A percentile compares a stretch with the other conserved stretches of the same genome.
Evolutionary conservation across 2,888 invertebrate genomes (phyloP).

Genomic region (Bedellia somnulentella): DNA sequence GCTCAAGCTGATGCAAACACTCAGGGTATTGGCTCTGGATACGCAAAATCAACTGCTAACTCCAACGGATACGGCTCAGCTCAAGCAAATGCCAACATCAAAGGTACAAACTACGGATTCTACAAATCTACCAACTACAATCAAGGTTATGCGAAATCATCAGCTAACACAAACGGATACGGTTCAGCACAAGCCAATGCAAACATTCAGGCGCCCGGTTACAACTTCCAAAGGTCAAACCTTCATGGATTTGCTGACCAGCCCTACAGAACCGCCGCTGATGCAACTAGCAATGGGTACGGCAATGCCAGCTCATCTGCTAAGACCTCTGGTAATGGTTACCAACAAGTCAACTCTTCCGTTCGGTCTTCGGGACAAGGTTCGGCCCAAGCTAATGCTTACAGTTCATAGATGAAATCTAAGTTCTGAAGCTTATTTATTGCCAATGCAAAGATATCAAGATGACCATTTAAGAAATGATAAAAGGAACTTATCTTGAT

Average conservation of each 20-base stretch:
- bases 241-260: slow-evolving; percentile 11
- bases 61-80: slow-evolving; percentile 9
- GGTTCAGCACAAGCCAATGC: slow-evolving; percentile 5
- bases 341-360: slow-evolving; percentile 28
- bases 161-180: slow-evolving; percentile 6
- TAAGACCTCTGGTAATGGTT: slow-evolving; percentile 23
- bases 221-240: slow-evolving; percentile 2
- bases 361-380: slow-evolving; percentile 27
- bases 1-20: slow-evolving; percentile 3
- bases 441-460: slow-evolving; percentile 34
- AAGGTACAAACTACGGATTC: slow-evolving; percentile 13
- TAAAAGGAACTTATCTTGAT: slow-evolving; percentile 45
- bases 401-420: slow-evolving; percentile 18
- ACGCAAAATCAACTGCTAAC: slow-evolving; percentile 5
- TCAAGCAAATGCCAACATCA: slow-evolving; percentile 3
- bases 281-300: slow-evolving; percentile 25
- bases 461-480: slow-evolving; percentile 35
- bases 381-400: slow-evolving; percentile 31
- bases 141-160: slow-evolving; percentile 3
- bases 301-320: slow-evolving; percentile 31
- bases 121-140: slow-evolving; percentile 10
- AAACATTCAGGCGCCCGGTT: slow-evolving; percentile 1
- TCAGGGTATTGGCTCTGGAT: not conserved
- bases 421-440: not conserved
- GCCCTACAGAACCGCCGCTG: slow-evolving; percentile 21